Evolutionary conservation across 1,140 invertebrate species (phyloP).

Genomic region (Scaptomyza hsui): DNA sequence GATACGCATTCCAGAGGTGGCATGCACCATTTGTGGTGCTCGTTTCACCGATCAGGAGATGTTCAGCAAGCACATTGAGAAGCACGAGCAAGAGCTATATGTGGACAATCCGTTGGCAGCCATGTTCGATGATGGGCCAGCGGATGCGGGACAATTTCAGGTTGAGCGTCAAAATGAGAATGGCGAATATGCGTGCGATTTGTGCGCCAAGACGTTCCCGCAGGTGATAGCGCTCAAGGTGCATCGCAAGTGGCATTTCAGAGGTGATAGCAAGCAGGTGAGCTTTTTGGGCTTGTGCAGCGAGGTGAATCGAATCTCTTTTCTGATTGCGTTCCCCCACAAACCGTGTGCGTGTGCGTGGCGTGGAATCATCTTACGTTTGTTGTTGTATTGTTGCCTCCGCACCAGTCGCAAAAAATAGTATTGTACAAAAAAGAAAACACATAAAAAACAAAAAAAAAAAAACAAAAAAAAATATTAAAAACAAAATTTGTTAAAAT

Average conservation of each 20-base stretch:
- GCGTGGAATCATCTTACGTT: conserved; percentile 8
- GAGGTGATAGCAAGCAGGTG: conserved; percentile 84
- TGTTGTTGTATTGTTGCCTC: conserved; percentile 63
- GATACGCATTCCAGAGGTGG: conserved; percentile 77
- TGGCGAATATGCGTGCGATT: conserved; percentile 82
- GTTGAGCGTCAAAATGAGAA: conserved; percentile 80
- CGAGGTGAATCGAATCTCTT: conserved; percentile 57
- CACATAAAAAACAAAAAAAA: conserved; percentile 40
- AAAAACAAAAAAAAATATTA: conserved; percentile 57
- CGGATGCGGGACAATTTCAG: conserved; percentile 79
- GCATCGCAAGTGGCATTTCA: conserved; percentile 84
- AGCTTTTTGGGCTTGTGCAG: conserved; percentile 84
- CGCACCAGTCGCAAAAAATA: conserved; percentile 84
- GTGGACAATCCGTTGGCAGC: conserved; percentile 80
- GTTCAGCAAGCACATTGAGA: conserved; percentile 80
- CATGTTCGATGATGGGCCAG: conserved; percentile 82
- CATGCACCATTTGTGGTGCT: conserved; percentile 78
- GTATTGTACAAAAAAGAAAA: conserved; percentile 39
- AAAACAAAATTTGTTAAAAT: conserved; percentile 29
- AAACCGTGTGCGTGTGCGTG: neutral
- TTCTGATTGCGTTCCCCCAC: conserved; percentile 7
- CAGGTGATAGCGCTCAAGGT: conserved; percentile 84
- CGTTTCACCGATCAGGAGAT: conserved; percentile 80
- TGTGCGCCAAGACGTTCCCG: conserved; percentile 82
- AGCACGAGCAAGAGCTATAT: conserved; percentile 81